Evolutionary conservation across 1,140 invertebrate genomes (phyloP).

Genomic region (Diorhabda sublineata): DNA sequence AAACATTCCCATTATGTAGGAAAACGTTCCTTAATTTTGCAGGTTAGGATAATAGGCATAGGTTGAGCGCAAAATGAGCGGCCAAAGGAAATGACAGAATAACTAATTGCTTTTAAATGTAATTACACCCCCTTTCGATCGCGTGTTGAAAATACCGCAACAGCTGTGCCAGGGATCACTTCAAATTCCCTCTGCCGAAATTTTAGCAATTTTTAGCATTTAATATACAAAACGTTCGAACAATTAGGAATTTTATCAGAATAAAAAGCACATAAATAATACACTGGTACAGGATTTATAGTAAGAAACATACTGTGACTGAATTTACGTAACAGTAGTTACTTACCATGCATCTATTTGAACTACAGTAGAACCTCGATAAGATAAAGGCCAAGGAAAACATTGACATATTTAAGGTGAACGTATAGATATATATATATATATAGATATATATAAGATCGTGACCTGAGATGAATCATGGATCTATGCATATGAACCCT

Average conservation of each 20-base stretch:
- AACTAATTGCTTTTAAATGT: conserved; percentile 3
- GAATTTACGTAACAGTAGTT: no score
- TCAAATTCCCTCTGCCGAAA: background rate
- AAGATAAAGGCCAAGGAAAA: no score
- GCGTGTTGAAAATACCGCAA: background rate
- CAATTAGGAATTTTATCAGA: background rate
- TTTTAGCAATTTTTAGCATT: background rate
- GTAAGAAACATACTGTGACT: no score
- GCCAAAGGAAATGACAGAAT: background rate
- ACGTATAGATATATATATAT: no score
- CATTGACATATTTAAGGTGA: no score
- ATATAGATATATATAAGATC: no score
- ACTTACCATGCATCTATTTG: no score
- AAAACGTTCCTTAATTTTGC: background rate
- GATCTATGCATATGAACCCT: no score
- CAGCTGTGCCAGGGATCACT: background rate
- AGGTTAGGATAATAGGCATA: conserved; percentile 2
- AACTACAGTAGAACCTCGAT: no score
- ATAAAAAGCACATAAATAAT: background rate
- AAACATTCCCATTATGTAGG: background rate
- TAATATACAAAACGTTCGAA: background rate
- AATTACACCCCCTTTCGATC: background rate
- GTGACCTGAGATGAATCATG: no score
- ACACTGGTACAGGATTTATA: no score
- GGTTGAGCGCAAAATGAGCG: background rate